Percentiles rank a stretch among this genome's conserved stretches.
Conservation (phyloP, 1,140 invertebrate genomes). For the Thalassaphorura encarpata region DNA sequence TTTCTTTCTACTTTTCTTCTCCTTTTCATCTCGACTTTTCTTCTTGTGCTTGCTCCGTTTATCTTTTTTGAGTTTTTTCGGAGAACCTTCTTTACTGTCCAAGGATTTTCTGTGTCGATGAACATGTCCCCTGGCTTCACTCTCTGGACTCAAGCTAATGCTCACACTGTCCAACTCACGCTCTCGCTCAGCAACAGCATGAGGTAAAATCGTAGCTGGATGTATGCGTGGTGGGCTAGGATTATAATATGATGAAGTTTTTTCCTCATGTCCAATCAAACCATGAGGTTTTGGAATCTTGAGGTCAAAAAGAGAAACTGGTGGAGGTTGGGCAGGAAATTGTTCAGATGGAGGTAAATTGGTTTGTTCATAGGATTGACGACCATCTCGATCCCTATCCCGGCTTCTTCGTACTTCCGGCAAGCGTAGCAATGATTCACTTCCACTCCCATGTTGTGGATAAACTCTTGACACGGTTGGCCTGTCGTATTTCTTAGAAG, state of each 20-base stretch:
- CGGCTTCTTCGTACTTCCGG: neutral
- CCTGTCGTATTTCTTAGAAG: neutral
- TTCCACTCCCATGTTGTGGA: neutral
- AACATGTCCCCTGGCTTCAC: too few relatives aligned
- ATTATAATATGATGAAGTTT: too few relatives aligned
- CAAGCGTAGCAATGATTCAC: neutral
- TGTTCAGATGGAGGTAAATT: too few relatives aligned
- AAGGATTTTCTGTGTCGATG: too few relatives aligned
- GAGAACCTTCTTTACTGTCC: constrained; percentile 43
- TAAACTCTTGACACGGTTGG: too few relatives aligned
- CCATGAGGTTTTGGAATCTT: constrained; percentile 10
- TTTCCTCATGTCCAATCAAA: neutral
- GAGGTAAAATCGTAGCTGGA: too few relatives aligned
- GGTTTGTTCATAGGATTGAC: constrained; percentile 5
- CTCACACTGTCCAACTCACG: too few relatives aligned
- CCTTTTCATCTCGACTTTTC: constrained; percentile 32
- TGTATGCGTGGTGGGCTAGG: too few relatives aligned
- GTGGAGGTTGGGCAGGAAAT: neutral
- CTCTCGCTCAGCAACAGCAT: too few relatives aligned
- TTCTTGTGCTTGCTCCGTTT: constrained; percentile 41
- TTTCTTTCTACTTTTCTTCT: constrained; percentile 39
- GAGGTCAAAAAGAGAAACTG: constrained; percentile 23
- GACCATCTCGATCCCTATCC: neutral
- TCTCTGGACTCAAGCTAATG: too few relatives aligned
- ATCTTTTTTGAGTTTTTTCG: constrained; percentile 36